Conservation (phyloP, 2,888 invertebrate genomes). For the Volucella bombylans region DNA sequence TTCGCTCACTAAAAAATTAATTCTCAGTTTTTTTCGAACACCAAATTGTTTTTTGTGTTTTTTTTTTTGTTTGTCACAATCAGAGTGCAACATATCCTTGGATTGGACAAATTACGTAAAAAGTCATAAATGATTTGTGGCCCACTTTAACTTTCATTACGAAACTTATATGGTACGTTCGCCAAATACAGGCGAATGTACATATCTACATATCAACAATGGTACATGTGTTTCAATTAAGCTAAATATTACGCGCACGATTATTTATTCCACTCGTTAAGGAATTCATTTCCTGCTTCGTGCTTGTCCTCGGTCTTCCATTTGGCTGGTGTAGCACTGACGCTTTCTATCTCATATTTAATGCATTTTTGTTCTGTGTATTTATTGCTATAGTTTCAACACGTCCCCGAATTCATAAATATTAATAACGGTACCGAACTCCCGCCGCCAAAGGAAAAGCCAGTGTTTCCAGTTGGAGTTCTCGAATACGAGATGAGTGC, state of each 20-base stretch:
- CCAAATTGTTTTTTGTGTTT: background rate
- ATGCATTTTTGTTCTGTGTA: slow-evolving; percentile 59
- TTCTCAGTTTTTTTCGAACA: too few species aligned
- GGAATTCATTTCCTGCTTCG: slow-evolving; percentile 52
- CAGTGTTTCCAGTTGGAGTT: background rate
- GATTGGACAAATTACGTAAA: background rate
- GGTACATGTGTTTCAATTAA: slow-evolving; percentile 53
- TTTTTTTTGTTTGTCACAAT: too few species aligned
- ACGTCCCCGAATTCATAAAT: slow-evolving; percentile 69
- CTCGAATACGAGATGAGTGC: background rate
- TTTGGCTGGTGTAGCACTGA: background rate
- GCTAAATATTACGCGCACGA: slow-evolving; percentile 28
- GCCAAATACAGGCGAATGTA: too few species aligned
- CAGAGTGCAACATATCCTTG: too few species aligned
- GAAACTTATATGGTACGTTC: background rate
- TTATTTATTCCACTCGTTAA: slow-evolving; percentile 53
- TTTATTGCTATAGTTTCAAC: slow-evolving; percentile 68
- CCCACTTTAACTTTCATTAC: slow-evolving; percentile 40
- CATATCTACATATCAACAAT: background rate
- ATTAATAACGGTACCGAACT: slow-evolving; percentile 49
- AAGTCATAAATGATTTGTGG: slow-evolving; percentile 22
- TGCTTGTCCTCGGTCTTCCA: slow-evolving; percentile 8
- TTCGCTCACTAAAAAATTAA: too few species aligned
- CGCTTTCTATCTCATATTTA: slow-evolving; percentile 48
- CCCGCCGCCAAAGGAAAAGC: slow-evolving; percentile 10